These are phyloP conservation scores for Gnathonemus echidnorhynchus DNA, from an alignment of 2,113 vertebrate species.

Conservation along the genomic window DNA sequence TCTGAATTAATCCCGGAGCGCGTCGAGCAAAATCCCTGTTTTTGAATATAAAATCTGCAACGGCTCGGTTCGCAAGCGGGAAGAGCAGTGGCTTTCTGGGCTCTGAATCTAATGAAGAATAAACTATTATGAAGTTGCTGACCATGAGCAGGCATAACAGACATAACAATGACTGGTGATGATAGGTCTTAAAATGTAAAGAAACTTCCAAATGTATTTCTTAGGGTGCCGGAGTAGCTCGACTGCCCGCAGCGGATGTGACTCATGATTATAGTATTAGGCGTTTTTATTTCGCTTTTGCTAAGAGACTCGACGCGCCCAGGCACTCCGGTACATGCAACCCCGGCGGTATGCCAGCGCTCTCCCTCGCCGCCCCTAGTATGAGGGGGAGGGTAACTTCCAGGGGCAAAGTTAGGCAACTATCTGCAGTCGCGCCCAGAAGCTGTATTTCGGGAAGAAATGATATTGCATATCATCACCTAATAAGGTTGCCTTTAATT, in stretches of 20 bases:
- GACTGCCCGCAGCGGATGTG: conserved; percentile 24
- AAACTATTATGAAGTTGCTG: neutral
- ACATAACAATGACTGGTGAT: neutral
- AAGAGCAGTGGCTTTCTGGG: neutral
- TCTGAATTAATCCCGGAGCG: neutral
- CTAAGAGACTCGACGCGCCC: neutral
- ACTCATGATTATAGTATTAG: conserved; percentile 21
- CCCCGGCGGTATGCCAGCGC: neutral
- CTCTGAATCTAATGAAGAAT: neutral
- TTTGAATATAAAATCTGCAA: neutral
- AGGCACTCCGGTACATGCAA: neutral
- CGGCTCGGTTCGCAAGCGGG: neutral
- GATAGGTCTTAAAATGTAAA: neutral
- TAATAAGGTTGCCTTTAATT: neutral
- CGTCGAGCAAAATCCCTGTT: neutral
- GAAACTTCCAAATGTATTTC: neutral
- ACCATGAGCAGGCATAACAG: neutral
- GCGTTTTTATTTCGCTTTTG: neutral
- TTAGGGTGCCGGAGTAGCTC: neutral
- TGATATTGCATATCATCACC: neutral
- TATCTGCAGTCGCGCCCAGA: neutral
- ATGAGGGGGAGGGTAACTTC: neutral
- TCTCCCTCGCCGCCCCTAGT: neutral
- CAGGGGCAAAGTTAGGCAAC: neutral
- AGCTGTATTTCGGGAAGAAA: neutral